Evolutionary conservation across 2,113 vertebrate species (phyloP).

Genomic region (Podarcis muralis): DNA sequence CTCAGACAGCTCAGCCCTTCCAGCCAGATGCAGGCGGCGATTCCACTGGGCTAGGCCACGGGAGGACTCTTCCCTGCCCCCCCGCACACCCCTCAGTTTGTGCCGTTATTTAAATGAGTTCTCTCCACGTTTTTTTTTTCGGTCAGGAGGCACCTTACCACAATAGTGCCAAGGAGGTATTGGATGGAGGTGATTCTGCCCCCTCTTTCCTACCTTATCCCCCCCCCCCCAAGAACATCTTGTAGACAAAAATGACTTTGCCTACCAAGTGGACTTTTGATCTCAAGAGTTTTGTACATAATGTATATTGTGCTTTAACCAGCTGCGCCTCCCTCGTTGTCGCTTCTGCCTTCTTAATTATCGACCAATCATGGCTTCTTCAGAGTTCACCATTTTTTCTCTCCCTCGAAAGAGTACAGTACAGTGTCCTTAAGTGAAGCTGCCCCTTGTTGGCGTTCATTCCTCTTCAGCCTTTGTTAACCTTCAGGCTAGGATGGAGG

Average conservation of each 20-base stretch:
- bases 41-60: slow-evolving; percentile 69
- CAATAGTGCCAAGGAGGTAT: slow-evolving; percentile 80
- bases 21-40: slow-evolving; percentile 68
- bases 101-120: slow-evolving; percentile 86
- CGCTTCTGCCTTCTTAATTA: slow-evolving; percentile 72
- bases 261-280: slow-evolving; percentile 78
- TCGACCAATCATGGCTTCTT: slow-evolving; percentile 75
- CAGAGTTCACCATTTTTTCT: slow-evolving; percentile 64
- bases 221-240: slow-evolving; percentile 59
- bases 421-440: slow-evolving; percentile 52
- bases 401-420: slow-evolving; percentile 49
- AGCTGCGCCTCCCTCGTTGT: slow-evolving; percentile 70
- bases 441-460: slow-evolving; percentile 20
- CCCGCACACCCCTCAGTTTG: slow-evolving; percentile 45
- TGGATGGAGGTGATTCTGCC: slow-evolving; percentile 68
- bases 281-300: slow-evolving; percentile 78
- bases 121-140: slow-evolving; percentile 74
- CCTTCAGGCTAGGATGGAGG: slow-evolving; percentile 52
- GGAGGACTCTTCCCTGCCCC: slow-evolving; percentile 69
- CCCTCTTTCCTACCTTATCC: slow-evolving; percentile 66
- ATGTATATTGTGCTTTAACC: slow-evolving; percentile 80
- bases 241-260: slow-evolving; percentile 76
- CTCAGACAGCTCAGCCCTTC: slow-evolving; percentile 71
- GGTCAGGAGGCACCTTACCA: slow-evolving; percentile 78
- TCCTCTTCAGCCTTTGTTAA: slow-evolving; percentile 23